A percentile compares a stretch with the other conserved stretches of the same genome.
Evolutionary conservation across 2,888 invertebrate genomes (phyloP).

Genomic region (Volucella inflata): DNA sequence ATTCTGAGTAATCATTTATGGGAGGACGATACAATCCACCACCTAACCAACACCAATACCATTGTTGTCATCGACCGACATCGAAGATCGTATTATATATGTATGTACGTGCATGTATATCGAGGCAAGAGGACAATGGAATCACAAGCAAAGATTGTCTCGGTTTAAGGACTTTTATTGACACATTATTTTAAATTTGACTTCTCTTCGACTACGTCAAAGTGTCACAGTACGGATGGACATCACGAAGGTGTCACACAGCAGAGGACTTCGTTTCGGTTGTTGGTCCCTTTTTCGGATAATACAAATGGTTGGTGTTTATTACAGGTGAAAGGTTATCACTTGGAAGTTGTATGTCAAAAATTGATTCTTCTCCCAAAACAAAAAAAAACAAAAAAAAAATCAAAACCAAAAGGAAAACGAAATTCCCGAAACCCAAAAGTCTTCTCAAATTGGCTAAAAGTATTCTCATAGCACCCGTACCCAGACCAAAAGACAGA

Average conservation of each 20-base stretch:
- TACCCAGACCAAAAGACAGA: too few relatives aligned
- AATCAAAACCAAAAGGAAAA: too few relatives aligned
- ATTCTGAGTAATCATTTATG: constrained; percentile 43
- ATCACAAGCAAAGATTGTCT: constrained; percentile 39
- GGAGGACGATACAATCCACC: not conserved
- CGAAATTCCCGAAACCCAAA: constrained; percentile 35
- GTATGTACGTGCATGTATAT: not conserved
- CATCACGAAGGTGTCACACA: not conserved
- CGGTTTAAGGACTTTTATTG: constrained; percentile 65
- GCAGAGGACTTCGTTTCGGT: not conserved
- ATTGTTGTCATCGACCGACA: not conserved
- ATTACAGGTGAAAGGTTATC: constrained; percentile 45
- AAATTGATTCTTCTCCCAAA: constrained; percentile 26
- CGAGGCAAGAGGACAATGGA: too few relatives aligned
- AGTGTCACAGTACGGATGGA: constrained; percentile 15
- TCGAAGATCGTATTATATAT: not conserved
- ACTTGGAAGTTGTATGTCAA: constrained; percentile 17
- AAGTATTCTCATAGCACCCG: not conserved
- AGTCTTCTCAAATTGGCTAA: constrained; percentile 8
- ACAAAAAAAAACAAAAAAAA: too few relatives aligned
- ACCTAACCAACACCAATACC: too few relatives aligned
- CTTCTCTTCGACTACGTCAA: constrained; percentile 12
- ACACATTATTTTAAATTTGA: constrained; percentile 70
- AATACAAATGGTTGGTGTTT: constrained; percentile 19
- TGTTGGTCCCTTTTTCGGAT: constrained; percentile 12